Evolutionary conservation across 2,888 invertebrate genomes (phyloP), one percentile per base, ranked within the genome.

Genomic region (Kryphioiulus occultus): DNA sequence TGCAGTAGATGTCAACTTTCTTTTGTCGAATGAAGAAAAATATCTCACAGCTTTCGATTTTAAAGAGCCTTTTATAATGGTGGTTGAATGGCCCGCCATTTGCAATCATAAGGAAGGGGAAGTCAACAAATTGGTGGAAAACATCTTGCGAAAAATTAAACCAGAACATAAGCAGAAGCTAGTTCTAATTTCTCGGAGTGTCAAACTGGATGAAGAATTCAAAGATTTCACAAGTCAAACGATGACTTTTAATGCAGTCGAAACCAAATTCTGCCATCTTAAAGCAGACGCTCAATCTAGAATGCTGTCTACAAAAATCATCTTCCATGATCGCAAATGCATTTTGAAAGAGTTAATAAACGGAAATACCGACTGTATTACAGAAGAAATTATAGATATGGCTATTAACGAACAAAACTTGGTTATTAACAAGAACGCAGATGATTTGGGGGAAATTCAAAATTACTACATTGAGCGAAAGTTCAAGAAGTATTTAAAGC

Each of bases 151-250:
- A 7, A 59, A 59, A 59, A n/a, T 59, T 0, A 59, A 59, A 59
- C 59, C 59, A n/a, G n/a, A 59, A 59, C n/a, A n/a, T 59, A 59
- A 59, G 5, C 59, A 59, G n/a, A 59, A 59, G 59, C 59, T 59
- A 59, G 59, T 59, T n/a, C n/a, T 59, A n/a, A 59, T 59, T 59
- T 59, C 59, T 4, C 59, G 3, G 7, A 59, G 59, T 22, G 59
- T n/a, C 22, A 59, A 59, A 59, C 19, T 59, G 59, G n/a, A 59
- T 47, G 47, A 47, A 17, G 10, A 17, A 35, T 35, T 35, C 35
- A 35, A 35, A 2, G 35, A 35, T 59, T 59, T n/a, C 22, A n/a
- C 19, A 7, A 22, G 19, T n/a, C 22, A 53, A 17, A 2, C 19
- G 17, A 4, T 59, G 19, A n/a, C 59, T 59, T 59, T 59, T n/a